Percentiles rank a stretch among this genome's conserved stretches.
phyloP scores from a whole-genome alignment of 2,113 vertebrate species.

The Macroglossus sobrinus region DNA sequence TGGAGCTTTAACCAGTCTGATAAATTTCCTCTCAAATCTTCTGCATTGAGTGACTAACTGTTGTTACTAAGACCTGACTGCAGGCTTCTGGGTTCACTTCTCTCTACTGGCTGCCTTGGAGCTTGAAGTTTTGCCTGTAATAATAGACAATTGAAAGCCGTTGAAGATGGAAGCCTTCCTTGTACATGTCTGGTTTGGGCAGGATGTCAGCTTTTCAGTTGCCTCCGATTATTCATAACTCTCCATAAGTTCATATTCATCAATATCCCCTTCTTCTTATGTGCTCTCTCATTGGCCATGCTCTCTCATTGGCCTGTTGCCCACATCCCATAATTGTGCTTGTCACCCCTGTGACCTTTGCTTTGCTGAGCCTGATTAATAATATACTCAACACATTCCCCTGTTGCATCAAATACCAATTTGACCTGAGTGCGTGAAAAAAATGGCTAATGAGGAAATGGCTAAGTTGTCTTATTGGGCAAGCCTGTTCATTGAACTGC shows the following conservation, averaged over 20 bases:
- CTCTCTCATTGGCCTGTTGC: slow-evolving; percentile 66
- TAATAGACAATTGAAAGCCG: neutral
- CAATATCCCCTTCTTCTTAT: neutral
- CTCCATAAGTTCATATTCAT: slow-evolving; percentile 71
- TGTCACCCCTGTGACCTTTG: slow-evolving; percentile 76
- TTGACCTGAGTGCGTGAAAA: slow-evolving; percentile 66
- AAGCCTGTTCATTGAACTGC: neutral
- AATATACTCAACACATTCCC: slow-evolving; percentile 63
- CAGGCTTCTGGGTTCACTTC: neutral
- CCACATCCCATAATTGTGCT: slow-evolving; percentile 61
- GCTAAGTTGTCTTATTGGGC: slow-evolving; percentile 42
- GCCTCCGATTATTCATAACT: slow-evolving; percentile 59
- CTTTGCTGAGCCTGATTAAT: slow-evolving; percentile 71
- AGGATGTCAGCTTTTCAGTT: slow-evolving; percentile 35
- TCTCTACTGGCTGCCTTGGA: neutral
- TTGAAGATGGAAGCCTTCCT: slow-evolving; percentile 39
- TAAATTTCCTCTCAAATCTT: neutral
- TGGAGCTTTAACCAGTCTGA: neutral
- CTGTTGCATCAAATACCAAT: slow-evolving; percentile 72
- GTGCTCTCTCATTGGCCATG: neutral
- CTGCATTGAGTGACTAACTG: neutral
- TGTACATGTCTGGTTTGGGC: slow-evolving; percentile 1
- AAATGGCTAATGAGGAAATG: slow-evolving; percentile 64
- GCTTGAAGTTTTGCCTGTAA: neutral
- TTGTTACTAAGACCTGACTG: neutral